Percentiles rank a stretch among this genome's conserved stretches.
Conservation (phyloP, 2,797 vertebrate genomes). For the Ammospiza maritima region DNA sequence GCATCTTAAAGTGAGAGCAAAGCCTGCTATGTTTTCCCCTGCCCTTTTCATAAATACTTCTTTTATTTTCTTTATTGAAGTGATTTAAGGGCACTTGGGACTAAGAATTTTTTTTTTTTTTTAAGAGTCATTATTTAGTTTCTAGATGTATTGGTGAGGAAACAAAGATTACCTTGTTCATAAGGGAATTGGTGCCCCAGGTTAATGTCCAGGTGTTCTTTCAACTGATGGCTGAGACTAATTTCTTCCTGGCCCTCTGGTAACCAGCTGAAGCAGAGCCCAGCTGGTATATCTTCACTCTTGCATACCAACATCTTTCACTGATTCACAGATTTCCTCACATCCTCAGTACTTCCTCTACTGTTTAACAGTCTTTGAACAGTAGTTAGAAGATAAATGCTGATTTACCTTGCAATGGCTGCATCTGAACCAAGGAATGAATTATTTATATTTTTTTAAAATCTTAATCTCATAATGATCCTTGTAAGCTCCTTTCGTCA, state of each 20-base stretch:
- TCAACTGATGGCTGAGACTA: conserved; percentile 80
- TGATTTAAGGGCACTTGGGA: conserved; percentile 53
- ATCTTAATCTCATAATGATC: not conserved
- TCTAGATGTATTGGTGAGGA: conserved; percentile 73
- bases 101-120: conserved; percentile 37
- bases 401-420: conserved; percentile 27
- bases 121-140: conserved; percentile 55
- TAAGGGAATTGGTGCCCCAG: conserved; percentile 75
- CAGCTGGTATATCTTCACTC: conserved; percentile 78
- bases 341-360: conserved; percentile 74
- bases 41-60: not conserved
- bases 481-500: not conserved
- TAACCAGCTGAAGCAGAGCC: conserved; percentile 76
- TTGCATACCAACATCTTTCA: conserved; percentile 81
- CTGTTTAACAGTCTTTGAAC: conserved; percentile 48
- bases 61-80: not conserved
- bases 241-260: conserved; percentile 83
- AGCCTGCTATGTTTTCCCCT: not conserved
- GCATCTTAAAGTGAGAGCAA: not conserved
- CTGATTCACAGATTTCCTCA: conserved; percentile 77
- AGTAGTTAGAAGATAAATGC: conserved; percentile 48
- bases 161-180: conserved; percentile 82
- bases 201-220: conserved; percentile 82
- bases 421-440: not conserved
- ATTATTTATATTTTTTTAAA: not conserved